Evolutionary conservation across 2,797 vertebrate genomes (phyloP), one percentile per base, ranked within the genome.

Genomic region (Gadopsis marmoratus): DNA sequence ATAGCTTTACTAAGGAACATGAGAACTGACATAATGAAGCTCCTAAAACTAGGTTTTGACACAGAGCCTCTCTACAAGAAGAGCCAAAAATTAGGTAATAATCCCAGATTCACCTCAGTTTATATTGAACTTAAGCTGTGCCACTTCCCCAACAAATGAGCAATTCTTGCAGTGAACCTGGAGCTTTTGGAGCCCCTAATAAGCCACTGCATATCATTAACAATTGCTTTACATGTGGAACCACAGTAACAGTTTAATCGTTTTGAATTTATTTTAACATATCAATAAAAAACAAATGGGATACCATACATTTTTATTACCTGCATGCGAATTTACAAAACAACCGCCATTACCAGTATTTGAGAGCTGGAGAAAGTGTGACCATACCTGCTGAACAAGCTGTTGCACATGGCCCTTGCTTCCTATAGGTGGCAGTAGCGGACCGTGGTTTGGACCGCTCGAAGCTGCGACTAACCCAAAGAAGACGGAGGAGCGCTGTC

Each of bases 401-500:
- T 0, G 56, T 7, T 69, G 87, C 83, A 84, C 60, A 0, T 9
- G 5, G 11, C 3, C 23, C 39, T 2, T 66, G 8, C 0, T 45
- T 11, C 89, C 86, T 0, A 0, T 53, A 69, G 91, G 64, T 71
- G 93, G 74, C 90, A 17, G 86, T 64, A 85, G n/a, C 29, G 23
- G 6, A 66, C 74, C 50, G 60, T 0, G 7, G 35, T 17, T 72
- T 19, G 8, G 2, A 45, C n/a, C 21, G 1, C 8, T 6, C 3
- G 19, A 11, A 26, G 29, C 62, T 0, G 31, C 11, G 3, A 4
- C 12, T 3, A 47, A 23, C 1, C 39, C 11, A 59, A 56, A 76
- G 82, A 88, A 75, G 83, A 82, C 86, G 80, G 85, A 78, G 86
- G 83, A 81, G 45, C 33, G 72, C 87, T 87, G 90, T 93, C 92